phyloP scores from a whole-genome alignment of 2,113 vertebrate species.

The Ciconia stormi region DNA sequence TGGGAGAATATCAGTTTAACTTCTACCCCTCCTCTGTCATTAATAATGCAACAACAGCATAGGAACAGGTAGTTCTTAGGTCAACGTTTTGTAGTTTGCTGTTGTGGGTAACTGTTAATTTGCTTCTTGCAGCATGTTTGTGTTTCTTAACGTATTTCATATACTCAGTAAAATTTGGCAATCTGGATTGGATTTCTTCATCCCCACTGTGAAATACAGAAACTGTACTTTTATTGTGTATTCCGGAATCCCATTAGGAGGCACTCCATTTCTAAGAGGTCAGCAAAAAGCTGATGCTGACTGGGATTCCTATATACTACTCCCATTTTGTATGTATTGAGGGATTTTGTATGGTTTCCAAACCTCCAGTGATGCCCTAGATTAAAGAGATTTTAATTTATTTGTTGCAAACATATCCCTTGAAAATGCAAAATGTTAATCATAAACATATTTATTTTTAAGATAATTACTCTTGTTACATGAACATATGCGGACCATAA shows the following conservation, averaged over 20 bases:
- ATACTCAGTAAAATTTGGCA: neutral
- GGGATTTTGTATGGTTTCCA: neutral
- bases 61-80: neutral
- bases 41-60: neutral
- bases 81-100: neutral
- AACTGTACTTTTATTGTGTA: neutral
- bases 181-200: neutral
- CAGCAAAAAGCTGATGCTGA: neutral
- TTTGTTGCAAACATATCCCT: conserved; percentile 43
- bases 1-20: neutral
- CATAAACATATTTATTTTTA: conserved; percentile 60
- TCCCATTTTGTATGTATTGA: neutral
- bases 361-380: neutral
- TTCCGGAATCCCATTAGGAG: neutral
- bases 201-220: neutral
- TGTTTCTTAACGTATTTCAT: neutral
- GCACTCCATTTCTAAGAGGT: neutral
- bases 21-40: neutral
- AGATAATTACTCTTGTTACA: conserved; percentile 48
- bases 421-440: conserved; percentile 54
- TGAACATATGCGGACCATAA: conserved; percentile 67
- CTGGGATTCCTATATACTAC: neutral
- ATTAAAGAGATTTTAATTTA: neutral
- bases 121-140: neutral
- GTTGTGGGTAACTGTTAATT: neutral